phyloP scores from a whole-genome alignment of 2,888 invertebrate genomes.

The Timema cristinae region DNA sequence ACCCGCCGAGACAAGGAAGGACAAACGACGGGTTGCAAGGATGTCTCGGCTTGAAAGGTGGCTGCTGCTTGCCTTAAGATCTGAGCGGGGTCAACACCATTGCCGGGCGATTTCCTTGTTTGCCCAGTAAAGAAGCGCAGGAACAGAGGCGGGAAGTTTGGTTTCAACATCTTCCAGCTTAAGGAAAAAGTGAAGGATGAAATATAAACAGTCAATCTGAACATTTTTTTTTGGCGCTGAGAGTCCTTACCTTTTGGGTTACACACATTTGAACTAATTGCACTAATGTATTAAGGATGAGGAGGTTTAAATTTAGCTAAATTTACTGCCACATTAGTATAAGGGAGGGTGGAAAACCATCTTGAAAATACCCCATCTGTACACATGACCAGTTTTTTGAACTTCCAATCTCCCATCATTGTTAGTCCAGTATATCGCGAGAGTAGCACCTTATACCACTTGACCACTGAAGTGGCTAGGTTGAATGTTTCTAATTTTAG shows the following conservation, averaged over 20 bases:
- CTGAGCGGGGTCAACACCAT: conserved; percentile 65
- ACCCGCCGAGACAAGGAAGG: conserved; percentile 61
- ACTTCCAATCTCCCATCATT: no score
- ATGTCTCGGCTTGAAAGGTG: conserved; percentile 58
- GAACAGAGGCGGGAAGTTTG: conserved; percentile 62
- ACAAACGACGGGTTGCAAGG: conserved; percentile 55
- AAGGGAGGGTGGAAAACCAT: no score
- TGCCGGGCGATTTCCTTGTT: conserved; percentile 62
- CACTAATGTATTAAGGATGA: no score
- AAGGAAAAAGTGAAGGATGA: conserved; percentile 33
- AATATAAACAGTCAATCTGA: conserved; percentile 1
- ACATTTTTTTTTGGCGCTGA: background rate
- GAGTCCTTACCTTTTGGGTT: background rate
- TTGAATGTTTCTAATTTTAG: no score
- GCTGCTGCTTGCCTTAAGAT: conserved; percentile 48
- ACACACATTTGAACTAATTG: background rate
- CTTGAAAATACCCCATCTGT: no score
- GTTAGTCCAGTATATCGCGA: no score
- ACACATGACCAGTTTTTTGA: no score
- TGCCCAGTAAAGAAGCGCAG: conserved; percentile 59
- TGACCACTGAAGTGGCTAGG: no score
- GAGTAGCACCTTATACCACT: no score
- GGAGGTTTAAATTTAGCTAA: no score
- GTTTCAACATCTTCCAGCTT: conserved; percentile 57
- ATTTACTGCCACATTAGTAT: no score